phyloP scores from a whole-genome alignment of 2,888 invertebrate genomes.

The Drosophila rellima region DNA sequence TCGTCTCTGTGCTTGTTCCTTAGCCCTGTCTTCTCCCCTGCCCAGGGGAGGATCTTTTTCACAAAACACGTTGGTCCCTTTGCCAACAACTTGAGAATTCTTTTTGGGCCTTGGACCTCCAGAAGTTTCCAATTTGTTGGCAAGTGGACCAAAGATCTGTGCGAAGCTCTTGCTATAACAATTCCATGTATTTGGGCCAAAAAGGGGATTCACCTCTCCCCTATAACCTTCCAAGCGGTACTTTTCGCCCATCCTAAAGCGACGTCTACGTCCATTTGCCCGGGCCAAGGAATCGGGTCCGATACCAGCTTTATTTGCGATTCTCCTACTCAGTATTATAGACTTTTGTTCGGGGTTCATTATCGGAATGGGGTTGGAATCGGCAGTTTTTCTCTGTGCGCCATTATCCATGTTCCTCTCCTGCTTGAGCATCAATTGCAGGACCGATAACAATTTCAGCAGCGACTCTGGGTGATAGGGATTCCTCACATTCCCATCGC shows the following conservation, averaged over 20 bases:
- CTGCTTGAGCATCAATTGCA: conserved; percentile 35
- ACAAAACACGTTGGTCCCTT: neutral
- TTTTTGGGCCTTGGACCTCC: too few relatives aligned
- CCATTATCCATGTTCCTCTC: neutral
- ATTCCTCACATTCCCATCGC: conserved; percentile 38
- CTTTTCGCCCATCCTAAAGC: neutral
- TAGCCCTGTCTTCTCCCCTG: neutral
- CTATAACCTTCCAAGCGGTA: neutral
- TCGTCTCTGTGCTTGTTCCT: neutral
- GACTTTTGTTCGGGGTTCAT: neutral
- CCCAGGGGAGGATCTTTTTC: neutral
- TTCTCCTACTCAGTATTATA: rapidly evolving
- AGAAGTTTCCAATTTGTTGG: neutral
- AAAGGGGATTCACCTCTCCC: neutral
- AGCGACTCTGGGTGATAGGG: conserved; percentile 34
- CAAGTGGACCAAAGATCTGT: neutral
- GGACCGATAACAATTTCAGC: conserved; percentile 19
- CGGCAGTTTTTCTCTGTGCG: neutral
- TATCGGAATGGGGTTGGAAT: neutral
- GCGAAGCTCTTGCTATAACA: neutral
- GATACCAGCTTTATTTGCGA: conserved; percentile 23
- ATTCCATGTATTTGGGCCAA: neutral
- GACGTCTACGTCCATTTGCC: conserved; percentile 31
- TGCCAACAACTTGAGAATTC: neutral
- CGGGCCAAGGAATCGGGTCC: conserved; percentile 31